Percentiles rank a stretch among this genome's conserved stretches.
These are phyloP conservation scores for Drosophila repleta DNA, from an alignment of 1,140 invertebrate species.

Conservation along the genomic window DNA sequence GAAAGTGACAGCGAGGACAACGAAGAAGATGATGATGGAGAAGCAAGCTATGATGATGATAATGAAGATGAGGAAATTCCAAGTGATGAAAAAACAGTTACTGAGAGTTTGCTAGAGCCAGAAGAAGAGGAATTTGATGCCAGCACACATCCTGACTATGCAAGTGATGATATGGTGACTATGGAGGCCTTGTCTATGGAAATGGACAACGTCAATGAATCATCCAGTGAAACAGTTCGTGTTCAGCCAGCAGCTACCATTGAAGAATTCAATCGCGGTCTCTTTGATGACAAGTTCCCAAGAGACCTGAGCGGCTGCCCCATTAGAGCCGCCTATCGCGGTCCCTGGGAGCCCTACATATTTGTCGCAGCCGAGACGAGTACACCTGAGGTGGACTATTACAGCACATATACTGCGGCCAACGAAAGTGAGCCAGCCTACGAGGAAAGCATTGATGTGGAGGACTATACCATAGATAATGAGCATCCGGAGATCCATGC, in stretches of 20 bases:
- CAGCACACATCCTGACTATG: neutral
- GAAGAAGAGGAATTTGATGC: neutral
- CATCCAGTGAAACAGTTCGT: neutral
- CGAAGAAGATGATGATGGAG: constrained; percentile 23
- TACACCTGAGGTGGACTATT: constrained; percentile 18
- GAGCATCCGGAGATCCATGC: constrained; percentile 2
- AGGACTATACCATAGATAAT: constrained; percentile 22
- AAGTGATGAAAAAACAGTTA: neutral
- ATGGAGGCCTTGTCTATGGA: neutral
- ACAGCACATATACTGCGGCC: constrained; percentile 7
- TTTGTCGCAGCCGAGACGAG: constrained; percentile 43
- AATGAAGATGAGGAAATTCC: neutral
- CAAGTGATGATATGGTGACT: no score
- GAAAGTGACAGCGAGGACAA: constrained; percentile 42
- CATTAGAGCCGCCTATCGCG: constrained; percentile 61
- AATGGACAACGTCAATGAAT: neutral
- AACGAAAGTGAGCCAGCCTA: constrained; percentile 1
- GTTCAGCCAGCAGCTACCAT: constrained; percentile 19
- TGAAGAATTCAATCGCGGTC: constrained; percentile 55
- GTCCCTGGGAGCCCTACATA: constrained; percentile 79
- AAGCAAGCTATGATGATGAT: constrained; percentile 11
- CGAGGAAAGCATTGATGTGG: constrained; percentile 9
- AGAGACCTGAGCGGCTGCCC: constrained; percentile 75
- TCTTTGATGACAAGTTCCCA: constrained; percentile 74
- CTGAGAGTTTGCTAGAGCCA: neutral